Evolutionary conservation across 2,113 vertebrate genomes (phyloP).

Genomic region (Cyanocitta stelleri): DNA sequence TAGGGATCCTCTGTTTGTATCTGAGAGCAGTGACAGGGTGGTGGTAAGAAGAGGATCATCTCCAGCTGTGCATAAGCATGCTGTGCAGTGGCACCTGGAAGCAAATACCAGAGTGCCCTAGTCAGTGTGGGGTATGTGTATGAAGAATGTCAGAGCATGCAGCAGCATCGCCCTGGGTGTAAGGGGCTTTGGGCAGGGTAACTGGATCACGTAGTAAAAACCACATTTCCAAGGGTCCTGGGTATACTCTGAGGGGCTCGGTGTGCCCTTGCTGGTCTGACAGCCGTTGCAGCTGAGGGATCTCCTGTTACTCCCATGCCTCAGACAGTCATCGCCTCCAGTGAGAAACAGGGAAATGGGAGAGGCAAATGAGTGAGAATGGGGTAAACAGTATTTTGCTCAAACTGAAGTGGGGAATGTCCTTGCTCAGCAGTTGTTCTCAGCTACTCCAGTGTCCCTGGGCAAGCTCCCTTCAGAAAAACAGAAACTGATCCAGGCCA

Average conservation of each 20-base stretch:
- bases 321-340: neutral
- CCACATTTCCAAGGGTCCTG: neutral
- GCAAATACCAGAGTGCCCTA: neutral
- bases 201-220: neutral
- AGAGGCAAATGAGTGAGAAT: conserved; percentile 13
- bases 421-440: conserved; percentile 23
- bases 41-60: neutral
- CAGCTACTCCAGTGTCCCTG: neutral
- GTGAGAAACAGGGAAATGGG: neutral
- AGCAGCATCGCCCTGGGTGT: neutral
- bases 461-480: neutral
- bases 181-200: neutral
- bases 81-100: neutral
- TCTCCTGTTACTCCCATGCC: conserved; percentile 5
- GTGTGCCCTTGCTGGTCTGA: neutral
- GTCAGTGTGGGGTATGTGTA: neutral
- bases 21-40: neutral
- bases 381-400: conserved; percentile 27
- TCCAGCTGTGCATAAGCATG: neutral
- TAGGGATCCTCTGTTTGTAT: neutral
- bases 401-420: neutral
- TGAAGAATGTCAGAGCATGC: neutral
- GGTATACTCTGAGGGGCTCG: neutral
- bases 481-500: neutral
- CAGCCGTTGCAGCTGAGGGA: neutral